Conservation (phyloP, 1,140 invertebrate species). For the Drosophila micromelanica region DNA sequence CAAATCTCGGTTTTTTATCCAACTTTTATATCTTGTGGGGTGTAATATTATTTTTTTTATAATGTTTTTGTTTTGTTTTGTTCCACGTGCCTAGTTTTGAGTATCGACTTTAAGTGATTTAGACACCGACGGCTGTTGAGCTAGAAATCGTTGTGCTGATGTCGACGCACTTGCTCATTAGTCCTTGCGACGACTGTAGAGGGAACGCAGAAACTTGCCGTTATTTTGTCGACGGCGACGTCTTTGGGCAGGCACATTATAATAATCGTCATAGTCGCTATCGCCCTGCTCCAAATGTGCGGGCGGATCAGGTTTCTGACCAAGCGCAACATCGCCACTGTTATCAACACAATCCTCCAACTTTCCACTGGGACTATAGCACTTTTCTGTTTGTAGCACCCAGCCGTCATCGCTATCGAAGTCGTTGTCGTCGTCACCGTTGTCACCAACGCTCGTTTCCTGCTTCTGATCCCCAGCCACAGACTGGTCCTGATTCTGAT, state of each 20-base stretch:
- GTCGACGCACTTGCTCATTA: not conserved
- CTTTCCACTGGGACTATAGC: constrained; percentile 29
- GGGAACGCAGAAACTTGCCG: constrained; percentile 49
- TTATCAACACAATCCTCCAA: constrained; percentile 47
- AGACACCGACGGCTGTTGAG: too few relatives aligned
- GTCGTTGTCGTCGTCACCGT: not conserved
- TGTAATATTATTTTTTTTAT: too few relatives aligned
- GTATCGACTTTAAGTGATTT: too few relatives aligned
- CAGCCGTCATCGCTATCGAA: constrained; percentile 26
- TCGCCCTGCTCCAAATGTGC: constrained; percentile 23
- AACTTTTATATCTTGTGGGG: too few relatives aligned
- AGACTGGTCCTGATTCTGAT: not conserved
- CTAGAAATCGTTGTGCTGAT: too few relatives aligned
- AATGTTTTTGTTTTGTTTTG: too few relatives aligned
- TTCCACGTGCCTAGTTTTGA: too few relatives aligned
- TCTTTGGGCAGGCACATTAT: constrained; percentile 49
- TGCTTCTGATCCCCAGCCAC: constrained; percentile 9
- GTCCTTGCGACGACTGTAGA: constrained; percentile 53
- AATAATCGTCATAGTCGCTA: constrained; percentile 1
- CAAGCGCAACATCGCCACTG: constrained; percentile 2
- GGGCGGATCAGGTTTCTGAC: not conserved
- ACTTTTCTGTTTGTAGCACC: constrained; percentile 38
- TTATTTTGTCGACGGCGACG: constrained; percentile 35
- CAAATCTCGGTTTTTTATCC: too few relatives aligned
- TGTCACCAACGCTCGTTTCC: not conserved